phyloP scores from a whole-genome alignment of 37 sponge, comb jelly and placozoan genomes.

The Haliclona indistincta region DNA sequence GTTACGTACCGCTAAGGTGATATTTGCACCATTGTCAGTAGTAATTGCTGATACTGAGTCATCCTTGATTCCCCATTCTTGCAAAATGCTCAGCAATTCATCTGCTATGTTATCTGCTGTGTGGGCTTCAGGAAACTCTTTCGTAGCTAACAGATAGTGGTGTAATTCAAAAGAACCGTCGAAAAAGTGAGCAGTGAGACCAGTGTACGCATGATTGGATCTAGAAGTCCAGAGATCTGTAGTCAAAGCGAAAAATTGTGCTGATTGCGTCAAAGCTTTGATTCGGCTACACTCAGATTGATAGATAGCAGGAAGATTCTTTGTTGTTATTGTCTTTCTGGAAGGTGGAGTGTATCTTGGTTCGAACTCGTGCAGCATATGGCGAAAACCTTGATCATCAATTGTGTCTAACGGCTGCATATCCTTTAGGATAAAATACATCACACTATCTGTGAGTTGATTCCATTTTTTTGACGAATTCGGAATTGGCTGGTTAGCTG shows the following conservation, averaged over 20 bases:
- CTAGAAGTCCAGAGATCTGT: conserved; percentile 47
- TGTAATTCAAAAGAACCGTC: neutral
- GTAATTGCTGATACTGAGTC: conserved; percentile 3
- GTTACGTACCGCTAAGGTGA: neutral
- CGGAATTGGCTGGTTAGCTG: neutral
- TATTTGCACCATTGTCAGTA: conserved; percentile 11
- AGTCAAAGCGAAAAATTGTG: conserved; percentile 21
- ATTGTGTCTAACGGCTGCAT: conserved; percentile 34
- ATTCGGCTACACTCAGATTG: neutral
- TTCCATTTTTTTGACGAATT: conserved; percentile 12
- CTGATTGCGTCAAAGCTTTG: neutral
- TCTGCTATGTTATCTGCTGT: conserved; percentile 25
- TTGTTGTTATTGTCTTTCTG: conserved; percentile 16
- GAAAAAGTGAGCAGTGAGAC: conserved; percentile 22
- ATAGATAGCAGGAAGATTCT: conserved; percentile 12
- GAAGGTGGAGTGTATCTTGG: conserved; percentile 30
- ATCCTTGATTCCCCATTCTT: conserved; percentile 9
- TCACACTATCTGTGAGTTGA: neutral
- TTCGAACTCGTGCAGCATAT: conserved; percentile 11
- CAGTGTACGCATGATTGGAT: conserved; percentile 32
- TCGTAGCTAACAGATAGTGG: conserved; percentile 15
- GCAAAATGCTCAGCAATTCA: neutral
- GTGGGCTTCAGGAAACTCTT: conserved; percentile 34
- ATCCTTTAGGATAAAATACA: conserved; percentile 30
- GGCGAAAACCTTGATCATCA: conserved; percentile 35